These are phyloP conservation scores for Laticauda colubrina DNA, from an alignment of 2,113 vertebrate genomes.

Conservation along the genomic window DNA sequence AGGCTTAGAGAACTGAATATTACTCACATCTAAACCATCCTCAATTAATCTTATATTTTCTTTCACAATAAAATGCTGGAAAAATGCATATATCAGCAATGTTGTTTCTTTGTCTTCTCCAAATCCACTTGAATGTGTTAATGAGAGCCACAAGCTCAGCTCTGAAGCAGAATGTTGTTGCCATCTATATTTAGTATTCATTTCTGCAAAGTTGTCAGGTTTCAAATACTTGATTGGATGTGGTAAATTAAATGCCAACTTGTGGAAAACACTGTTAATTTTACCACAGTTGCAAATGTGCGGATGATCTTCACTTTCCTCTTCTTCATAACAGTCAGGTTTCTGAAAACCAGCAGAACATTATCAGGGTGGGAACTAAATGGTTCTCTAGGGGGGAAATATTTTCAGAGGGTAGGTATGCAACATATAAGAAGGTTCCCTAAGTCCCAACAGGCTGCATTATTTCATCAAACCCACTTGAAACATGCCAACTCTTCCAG, in stretches of 20 bases:
- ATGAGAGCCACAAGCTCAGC: constrained; percentile 37
- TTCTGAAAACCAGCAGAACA: not conserved
- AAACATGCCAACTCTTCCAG: not conserved
- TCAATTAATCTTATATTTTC: constrained; percentile 29
- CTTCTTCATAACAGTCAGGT: not conserved
- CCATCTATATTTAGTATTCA: constrained; percentile 66
- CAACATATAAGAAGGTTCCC: not conserved
- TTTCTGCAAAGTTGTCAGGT: constrained; percentile 47
- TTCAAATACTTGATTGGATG: constrained; percentile 21
- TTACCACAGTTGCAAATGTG: not conserved
- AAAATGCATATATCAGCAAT: not conserved
- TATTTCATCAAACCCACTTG: not conserved
- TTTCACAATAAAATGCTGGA: constrained; percentile 4
- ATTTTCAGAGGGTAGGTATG: not conserved
- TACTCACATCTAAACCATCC: constrained; percentile 64
- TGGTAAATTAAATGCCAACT: not conserved
- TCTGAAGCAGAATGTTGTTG: constrained; percentile 45
- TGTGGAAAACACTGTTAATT: not conserved
- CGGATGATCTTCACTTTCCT: not conserved
- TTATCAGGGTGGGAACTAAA: not conserved
- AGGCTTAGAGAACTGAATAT: constrained; percentile 11
- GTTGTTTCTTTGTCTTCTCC: constrained; percentile 17
- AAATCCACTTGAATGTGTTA: constrained; percentile 19
- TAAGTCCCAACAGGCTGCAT: not conserved
- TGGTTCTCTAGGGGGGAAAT: not conserved